A percentile compares a stretch with the other conserved stretches of the same genome.
Conservation (phyloP, 2,888 invertebrate species). For the Eupithecia abbreviata region DNA sequence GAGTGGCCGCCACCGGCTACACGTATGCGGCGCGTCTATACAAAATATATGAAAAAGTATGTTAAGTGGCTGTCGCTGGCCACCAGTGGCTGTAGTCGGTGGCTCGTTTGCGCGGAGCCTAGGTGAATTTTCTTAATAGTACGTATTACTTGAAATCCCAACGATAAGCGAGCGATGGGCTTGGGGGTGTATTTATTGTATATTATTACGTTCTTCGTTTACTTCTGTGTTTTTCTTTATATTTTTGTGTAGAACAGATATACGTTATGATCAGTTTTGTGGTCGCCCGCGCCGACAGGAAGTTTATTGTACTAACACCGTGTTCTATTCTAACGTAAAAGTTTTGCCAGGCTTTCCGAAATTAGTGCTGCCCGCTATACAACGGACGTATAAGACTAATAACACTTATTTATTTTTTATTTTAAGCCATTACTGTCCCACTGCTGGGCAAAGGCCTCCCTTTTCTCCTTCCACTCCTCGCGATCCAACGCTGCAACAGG, state of each 20-base stretch:
- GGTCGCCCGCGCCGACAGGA: conserved; percentile 2
- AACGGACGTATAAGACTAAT: not conserved
- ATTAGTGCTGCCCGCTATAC: not conserved
- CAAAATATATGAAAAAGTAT: too few relatives aligned
- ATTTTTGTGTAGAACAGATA: not conserved
- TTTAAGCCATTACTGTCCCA: too few relatives aligned
- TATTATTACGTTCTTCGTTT: not conserved
- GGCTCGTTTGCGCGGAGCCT: too few relatives aligned
- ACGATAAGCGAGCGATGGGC: not conserved
- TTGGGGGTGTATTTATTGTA: not conserved
- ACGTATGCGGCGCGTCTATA: too few relatives aligned
- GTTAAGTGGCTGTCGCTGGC: too few relatives aligned
- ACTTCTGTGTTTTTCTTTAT: not conserved
- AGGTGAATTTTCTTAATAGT: not conserved
- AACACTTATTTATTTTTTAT: not conserved
- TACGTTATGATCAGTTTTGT: not conserved
- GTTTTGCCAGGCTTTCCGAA: not conserved
- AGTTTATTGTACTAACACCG: conserved; percentile 1
- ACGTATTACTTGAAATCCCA: not conserved
- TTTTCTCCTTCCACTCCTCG: too few relatives aligned
- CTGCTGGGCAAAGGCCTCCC: too few relatives aligned
- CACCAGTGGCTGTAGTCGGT: too few relatives aligned
- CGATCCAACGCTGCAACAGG: too few relatives aligned
- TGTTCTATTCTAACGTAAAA: not conserved
- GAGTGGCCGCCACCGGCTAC: too few relatives aligned